Percentiles rank a stretch among this genome's conserved stretches.
These are phyloP conservation scores for Eutolmus rufibarbis DNA, from an alignment of 2,888 invertebrate species.

Conservation along the genomic window DNA sequence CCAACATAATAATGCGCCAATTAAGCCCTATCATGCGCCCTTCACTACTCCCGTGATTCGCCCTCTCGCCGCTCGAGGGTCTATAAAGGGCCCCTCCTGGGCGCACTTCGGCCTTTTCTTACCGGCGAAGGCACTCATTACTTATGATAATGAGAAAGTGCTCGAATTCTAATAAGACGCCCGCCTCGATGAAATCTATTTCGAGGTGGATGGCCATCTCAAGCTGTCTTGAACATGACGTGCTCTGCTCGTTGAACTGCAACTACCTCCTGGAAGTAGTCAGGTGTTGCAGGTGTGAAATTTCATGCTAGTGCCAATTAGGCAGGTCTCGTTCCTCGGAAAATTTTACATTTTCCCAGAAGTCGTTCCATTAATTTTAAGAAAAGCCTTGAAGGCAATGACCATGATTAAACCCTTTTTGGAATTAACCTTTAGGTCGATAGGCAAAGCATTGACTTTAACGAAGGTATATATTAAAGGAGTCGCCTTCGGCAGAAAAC, in stretches of 20 bases:
- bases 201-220: not conserved
- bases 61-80: not conserved
- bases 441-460: not conserved
- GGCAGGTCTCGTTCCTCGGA: not conserved
- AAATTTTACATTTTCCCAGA: not conserved
- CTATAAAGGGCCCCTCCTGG: not conserved
- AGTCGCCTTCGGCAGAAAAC: not conserved
- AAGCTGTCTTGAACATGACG: not conserved
- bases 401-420: not conserved
- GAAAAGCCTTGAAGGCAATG: not conserved
- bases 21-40: constrained; percentile 17
- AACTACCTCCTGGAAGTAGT: not conserved
- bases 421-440: not conserved
- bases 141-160: constrained; percentile 20
- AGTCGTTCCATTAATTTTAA: not conserved
- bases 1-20: constrained; percentile 24
- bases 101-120: not conserved
- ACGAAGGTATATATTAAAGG: not conserved
- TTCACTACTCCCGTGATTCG: not conserved
- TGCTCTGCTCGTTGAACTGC: not conserved
- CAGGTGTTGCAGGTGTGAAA: not conserved
- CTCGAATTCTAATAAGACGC: not conserved
- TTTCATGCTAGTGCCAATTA: not conserved
- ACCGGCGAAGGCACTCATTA: not conserved
- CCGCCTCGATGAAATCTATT: not conserved